A percentile compares a stretch with the other conserved stretches of the same genome.
phyloP scores from a whole-genome alignment of 2,888 invertebrate genomes.

The Ormyrus thymus region DNA sequence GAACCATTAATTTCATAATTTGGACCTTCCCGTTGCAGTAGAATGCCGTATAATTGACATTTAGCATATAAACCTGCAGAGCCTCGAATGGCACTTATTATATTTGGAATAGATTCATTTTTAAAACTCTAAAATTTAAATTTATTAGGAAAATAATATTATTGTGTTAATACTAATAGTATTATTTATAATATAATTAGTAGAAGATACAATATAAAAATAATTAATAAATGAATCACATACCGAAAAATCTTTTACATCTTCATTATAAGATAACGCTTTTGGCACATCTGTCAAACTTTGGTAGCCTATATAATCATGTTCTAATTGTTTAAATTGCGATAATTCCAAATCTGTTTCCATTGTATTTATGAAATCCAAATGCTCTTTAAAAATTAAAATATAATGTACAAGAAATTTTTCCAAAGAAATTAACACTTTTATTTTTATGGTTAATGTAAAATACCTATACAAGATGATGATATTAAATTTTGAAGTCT shows the following conservation, averaged over 20 bases:
- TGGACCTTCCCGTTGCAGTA: constrained; percentile 88
- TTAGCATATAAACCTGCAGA: constrained; percentile 86
- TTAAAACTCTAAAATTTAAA: constrained; percentile 77
- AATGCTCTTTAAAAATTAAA: constrained; percentile 83
- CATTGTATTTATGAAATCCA: constrained; percentile 92
- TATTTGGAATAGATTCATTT: constrained; percentile 83
- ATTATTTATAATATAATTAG: neutral
- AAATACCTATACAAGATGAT: constrained; percentile 94
- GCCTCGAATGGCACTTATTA: constrained; percentile 83
- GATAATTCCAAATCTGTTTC: constrained; percentile 85
- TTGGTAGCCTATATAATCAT: constrained; percentile 95
- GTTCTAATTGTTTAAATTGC: constrained; percentile 91
- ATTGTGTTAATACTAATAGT: constrained; percentile 4
- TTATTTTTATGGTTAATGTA: constrained; percentile 8
- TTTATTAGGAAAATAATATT: constrained; percentile 1
- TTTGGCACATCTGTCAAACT: constrained; percentile 96
- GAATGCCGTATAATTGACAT: constrained; percentile 89
- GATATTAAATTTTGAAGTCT: constrained; percentile 95
- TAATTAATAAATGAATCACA: constrained; percentile 56
- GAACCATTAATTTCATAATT: constrained; percentile 82
- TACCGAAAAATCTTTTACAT: constrained; percentile 76
- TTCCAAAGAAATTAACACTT: neutral
- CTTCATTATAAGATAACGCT: constrained; percentile 84
- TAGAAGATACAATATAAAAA: neutral
- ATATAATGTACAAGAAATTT: constrained; percentile 15